Evolutionary conservation across 2,888 invertebrate species (phyloP), one percentile per base, ranked within the genome.

Genomic region (Helicoverpa assulta): DNA sequence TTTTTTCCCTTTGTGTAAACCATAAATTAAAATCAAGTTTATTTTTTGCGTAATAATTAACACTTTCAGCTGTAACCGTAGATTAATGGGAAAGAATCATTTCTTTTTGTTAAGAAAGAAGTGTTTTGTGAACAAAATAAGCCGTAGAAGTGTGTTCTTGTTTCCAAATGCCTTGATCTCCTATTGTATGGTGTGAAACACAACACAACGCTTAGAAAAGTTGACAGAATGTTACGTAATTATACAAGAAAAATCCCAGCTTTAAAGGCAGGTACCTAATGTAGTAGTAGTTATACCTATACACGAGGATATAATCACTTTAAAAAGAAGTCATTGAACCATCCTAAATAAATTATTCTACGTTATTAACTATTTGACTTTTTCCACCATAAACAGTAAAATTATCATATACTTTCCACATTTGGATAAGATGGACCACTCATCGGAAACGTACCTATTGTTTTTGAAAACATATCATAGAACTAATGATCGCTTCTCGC

Each of bases 401-500:
- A 8, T 40, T 3, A 40, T 40, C 8, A 33, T 1, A 33, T 33
- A 33, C 33, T 7, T 33, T 33, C 0, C 33, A 33, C 40, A 40
- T 14, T 14, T 40, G 14, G 40, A 12, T 37, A 37, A 12, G 40
- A 40, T 4, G 14, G 40, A 33, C 10, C 33, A 33, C 33, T 8
- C 33, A 33, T 1, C 33, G 8, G 7, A 6, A 8, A 26, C 2
- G 33, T 33, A 8, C 1, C 10, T 33, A 33, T 33, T 33, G 5
- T 10, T 33, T 33, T 8, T 6, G 33, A 10, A 8, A 43, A 16
- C n/a, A 2, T 26, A 26, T 26, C 4, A 7, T n/a, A n/a, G 5
- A 47, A 10, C 8, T 10, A 21, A 67, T 2, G 26, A n/a, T 33
- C 57, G 40, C 60, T 61, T 40, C 61, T 69, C 80, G 81, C 84